These are phyloP conservation scores for Cryptosula pallasiana DNA, from an alignment of 2,888 invertebrate genomes.

Conservation along the genomic window DNA sequence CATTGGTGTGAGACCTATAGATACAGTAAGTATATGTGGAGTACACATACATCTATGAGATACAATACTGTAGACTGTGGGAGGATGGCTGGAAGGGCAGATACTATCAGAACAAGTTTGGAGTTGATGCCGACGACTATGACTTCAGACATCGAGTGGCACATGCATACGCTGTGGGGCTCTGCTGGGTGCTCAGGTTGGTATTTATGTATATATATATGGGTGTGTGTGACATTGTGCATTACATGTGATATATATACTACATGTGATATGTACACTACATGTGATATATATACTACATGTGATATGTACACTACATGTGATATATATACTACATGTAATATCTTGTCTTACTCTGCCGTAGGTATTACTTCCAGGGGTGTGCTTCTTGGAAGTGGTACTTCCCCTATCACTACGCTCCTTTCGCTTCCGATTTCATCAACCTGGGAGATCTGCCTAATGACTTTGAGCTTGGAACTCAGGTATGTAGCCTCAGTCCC, in stretches of 20 bases:
- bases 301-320: no score
- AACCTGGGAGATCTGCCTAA: slow-evolving; percentile 76
- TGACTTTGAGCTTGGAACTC: slow-evolving; percentile 79
- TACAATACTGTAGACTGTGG: slow-evolving; percentile 59
- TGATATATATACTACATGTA: no score
- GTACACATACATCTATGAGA: no score
- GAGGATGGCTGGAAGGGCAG: slow-evolving; percentile 97
- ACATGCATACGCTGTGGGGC: slow-evolving; percentile 85
- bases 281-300: no score
- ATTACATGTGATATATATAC: no score
- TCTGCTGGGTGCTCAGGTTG: slow-evolving; percentile 96
- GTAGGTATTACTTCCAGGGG: slow-evolving; percentile 59
- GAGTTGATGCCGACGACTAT: slow-evolving; percentile 50
- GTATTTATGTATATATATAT: neutral
- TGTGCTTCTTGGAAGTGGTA: slow-evolving; percentile 99
- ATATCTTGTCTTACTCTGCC: no score
- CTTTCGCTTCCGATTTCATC: slow-evolving; percentile 97
- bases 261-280: no score
- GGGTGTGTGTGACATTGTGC: no score
- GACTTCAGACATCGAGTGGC: slow-evolving; percentile 88
- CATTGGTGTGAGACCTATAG: no score
- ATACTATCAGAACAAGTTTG: slow-evolving; percentile 72
- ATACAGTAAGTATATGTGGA: no score
- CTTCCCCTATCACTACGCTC: slow-evolving; percentile 98
- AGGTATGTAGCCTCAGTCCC: slow-evolving; percentile 59